phyloP scores from a whole-genome alignment of 37 sponge, comb jelly and placozoan genomes.

The Halichondria panicea region DNA sequence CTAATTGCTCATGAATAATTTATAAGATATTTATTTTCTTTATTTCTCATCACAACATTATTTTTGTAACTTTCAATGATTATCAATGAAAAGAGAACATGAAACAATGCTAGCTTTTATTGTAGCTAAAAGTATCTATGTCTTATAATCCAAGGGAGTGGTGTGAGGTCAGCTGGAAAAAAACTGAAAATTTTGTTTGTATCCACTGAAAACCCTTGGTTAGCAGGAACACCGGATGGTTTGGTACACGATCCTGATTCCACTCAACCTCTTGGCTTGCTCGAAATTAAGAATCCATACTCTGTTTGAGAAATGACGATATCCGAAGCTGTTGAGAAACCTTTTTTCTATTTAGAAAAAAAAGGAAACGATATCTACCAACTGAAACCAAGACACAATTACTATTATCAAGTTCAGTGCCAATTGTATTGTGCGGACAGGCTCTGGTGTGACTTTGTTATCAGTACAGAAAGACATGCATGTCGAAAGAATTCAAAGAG shows the following conservation, averaged over 20 bases:
- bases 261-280: slow-evolving; percentile 4
- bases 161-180: no score
- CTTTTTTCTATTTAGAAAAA: slow-evolving; percentile 12
- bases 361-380: not conserved
- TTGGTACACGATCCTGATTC: slow-evolving; percentile 30
- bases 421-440: slow-evolving; percentile 24
- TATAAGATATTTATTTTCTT: no score
- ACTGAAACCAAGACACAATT: slow-evolving; percentile 38
- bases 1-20: no score
- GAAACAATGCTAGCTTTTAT: no score
- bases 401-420: slow-evolving; percentile 52
- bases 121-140: no score
- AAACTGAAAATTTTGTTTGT: no score
- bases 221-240: slow-evolving; percentile 47
- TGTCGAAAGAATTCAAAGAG: slow-evolving; percentile 23
- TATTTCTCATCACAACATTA: no score
- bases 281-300: slow-evolving; percentile 38
- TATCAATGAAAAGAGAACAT: no score
- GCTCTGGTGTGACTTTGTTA: slow-evolving; percentile 48
- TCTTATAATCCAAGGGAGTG: no score
- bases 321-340: slow-evolving; percentile 5
- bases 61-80: no score
- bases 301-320: slow-evolving; percentile 8
- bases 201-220: slow-evolving; percentile 19
- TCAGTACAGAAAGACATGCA: slow-evolving; percentile 21